These are phyloP conservation scores for Limnephilus marmoratus DNA, from an alignment of 2,888 invertebrate genomes.

Conservation along the genomic window DNA sequence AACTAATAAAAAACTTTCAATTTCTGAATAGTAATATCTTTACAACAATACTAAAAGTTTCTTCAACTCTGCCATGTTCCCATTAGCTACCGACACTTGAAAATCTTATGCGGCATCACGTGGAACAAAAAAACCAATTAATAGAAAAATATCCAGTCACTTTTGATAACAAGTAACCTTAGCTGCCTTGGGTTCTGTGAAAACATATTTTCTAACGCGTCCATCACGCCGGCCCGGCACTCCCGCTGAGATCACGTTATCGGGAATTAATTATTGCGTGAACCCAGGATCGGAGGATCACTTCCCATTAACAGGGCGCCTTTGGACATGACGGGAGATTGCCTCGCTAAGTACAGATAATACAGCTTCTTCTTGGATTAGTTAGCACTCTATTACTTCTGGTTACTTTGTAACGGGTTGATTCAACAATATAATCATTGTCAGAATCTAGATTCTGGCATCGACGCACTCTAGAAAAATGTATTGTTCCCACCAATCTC, in stretches of 20 bases:
- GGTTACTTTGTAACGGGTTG: background rate
- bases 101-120: background rate
- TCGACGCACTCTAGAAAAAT: too few relatives aligned
- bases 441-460: too few relatives aligned
- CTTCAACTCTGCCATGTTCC: background rate
- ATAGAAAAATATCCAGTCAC: background rate
- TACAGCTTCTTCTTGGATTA: background rate
- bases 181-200: background rate
- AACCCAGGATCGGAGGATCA: background rate
- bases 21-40: too few relatives aligned
- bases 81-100: background rate
- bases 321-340: background rate
- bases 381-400: background rate
- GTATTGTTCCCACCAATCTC: too few relatives aligned
- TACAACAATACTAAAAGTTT: background rate
- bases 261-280: background rate
- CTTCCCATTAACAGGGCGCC: background rate
- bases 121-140: background rate
- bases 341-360: background rate
- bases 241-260: constrained; percentile 14
- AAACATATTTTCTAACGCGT: background rate
- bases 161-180: background rate
- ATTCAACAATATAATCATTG: background rate
- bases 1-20: too few relatives aligned
- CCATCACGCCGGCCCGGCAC: background rate